Conservation (phyloP, 2,888 invertebrate species). For the Anagyrus pseudococci region DNA sequence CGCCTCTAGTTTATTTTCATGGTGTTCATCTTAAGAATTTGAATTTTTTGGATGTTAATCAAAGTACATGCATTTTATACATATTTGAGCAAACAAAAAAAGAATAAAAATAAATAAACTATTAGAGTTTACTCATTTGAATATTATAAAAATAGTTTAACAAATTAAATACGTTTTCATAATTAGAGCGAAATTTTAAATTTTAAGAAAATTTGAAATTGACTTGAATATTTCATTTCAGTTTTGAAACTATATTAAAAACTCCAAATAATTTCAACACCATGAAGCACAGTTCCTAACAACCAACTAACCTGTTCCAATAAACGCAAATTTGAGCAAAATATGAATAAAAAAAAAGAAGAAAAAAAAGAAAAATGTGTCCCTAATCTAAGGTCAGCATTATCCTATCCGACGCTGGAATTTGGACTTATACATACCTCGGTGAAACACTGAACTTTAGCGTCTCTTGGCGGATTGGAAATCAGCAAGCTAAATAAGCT, state of each 20-base stretch:
- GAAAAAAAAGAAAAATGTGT: neutral
- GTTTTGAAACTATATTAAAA: too few relatives aligned
- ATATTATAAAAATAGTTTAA: too few relatives aligned
- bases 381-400: constrained; percentile 23
- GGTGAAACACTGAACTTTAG: constrained; percentile 46
- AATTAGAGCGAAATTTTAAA: too few relatives aligned
- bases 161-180: too few relatives aligned
- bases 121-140: too few relatives aligned
- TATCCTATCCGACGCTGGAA: constrained; percentile 52
- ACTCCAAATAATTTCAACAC: constrained; percentile 22
- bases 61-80: too few relatives aligned
- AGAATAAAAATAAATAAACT: too few relatives aligned
- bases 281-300: constrained; percentile 25
- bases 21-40: constrained; percentile 13
- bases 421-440: constrained; percentile 59
- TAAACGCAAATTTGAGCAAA: neutral
- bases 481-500: constrained; percentile 55
- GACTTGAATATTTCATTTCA: too few relatives aligned
- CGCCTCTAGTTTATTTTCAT: constrained; percentile 46
- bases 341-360: too few relatives aligned
- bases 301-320: constrained; percentile 12
- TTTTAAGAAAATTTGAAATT: too few relatives aligned
- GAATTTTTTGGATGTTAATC: too few relatives aligned
- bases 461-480: constrained; percentile 46
- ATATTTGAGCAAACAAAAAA: too few relatives aligned